Evolutionary conservation across 2,113 vertebrate species (phyloP).

Genomic region (Plecotus auritus): DNA sequence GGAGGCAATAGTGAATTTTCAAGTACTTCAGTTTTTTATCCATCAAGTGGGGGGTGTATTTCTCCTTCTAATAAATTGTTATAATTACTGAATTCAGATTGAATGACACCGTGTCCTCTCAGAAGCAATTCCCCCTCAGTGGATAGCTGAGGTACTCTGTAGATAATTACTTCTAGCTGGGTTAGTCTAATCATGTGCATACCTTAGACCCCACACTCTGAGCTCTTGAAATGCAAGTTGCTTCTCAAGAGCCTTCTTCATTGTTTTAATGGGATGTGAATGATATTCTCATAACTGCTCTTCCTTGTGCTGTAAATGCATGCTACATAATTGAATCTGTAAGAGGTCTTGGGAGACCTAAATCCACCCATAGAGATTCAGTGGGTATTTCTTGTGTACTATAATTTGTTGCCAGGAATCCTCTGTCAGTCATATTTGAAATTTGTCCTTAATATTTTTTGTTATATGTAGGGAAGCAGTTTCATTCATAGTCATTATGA

Average conservation of each 20-base stretch:
- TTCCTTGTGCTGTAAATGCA: not conserved
- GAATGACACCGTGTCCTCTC: slow-evolving; percentile 21
- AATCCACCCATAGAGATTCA: not conserved
- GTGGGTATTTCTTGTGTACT: not conserved
- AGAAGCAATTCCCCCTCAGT: slow-evolving; percentile 18
- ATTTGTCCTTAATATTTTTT: not conserved
- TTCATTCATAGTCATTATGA: not conserved
- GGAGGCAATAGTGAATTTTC: not conserved
- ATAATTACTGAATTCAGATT: slow-evolving; percentile 41
- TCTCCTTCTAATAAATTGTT: slow-evolving; percentile 54
- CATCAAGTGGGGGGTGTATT: not conserved
- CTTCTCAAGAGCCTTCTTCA: slow-evolving; percentile 37
- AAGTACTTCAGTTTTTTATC: slow-evolving; percentile 18
- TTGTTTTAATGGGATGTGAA: slow-evolving; percentile 30
- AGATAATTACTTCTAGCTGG: slow-evolving; percentile 51
- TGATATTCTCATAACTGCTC: not conserved
- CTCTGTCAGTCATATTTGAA: slow-evolving; percentile 5
- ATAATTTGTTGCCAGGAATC: not conserved
- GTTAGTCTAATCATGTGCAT: slow-evolving; percentile 3
- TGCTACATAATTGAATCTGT: slow-evolving; percentile 26
- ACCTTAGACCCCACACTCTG: not conserved
- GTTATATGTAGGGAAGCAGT: not conserved
- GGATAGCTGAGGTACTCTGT: slow-evolving; percentile 20
- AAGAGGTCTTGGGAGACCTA: slow-evolving; percentile 2
- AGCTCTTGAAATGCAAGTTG: slow-evolving; percentile 28